These are phyloP conservation scores for Yponomeuta evonymella DNA, from an alignment of 2,888 invertebrate species.

Conservation along the genomic window DNA sequence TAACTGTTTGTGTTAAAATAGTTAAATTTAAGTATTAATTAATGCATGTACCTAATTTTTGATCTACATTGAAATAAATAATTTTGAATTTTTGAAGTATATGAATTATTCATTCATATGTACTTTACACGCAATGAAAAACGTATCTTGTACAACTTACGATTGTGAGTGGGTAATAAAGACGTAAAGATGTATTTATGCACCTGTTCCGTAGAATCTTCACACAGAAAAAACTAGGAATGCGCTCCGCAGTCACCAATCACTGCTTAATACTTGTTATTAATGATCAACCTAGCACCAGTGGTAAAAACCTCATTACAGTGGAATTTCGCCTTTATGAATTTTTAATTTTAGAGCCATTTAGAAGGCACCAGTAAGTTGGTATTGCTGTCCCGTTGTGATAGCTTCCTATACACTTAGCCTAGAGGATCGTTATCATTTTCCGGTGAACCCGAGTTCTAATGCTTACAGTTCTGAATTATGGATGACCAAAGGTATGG, in stretches of 20 bases:
- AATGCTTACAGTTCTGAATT: not conserved
- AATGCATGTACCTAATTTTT: too few relatives aligned
- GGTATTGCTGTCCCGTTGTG: not conserved
- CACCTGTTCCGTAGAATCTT: not conserved
- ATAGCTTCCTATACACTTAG: not conserved
- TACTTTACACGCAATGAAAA: not conserved
- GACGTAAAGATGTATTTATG: not conserved
- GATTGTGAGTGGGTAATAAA: not conserved
- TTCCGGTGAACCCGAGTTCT: not conserved
- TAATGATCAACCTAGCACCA: not conserved
- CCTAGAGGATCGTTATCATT: not conserved
- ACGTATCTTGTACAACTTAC: not conserved
- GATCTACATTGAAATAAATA: too few relatives aligned
- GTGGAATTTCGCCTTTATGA: not conserved
- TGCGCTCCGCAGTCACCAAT: not conserved
- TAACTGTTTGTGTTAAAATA: too few relatives aligned
- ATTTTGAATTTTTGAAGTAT: too few relatives aligned
- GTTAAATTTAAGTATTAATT: too few relatives aligned
- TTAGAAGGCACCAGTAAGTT: not conserved
- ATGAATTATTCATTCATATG: too few relatives aligned
- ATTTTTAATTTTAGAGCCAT: not conserved
- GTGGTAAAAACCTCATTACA: not conserved
- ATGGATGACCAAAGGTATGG: not conserved
- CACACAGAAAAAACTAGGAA: not conserved
- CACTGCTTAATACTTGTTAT: not conserved